Evolutionary conservation across 2,888 invertebrate species (phyloP), one percentile per base, ranked within the genome.

Genomic region (Acanthoscelides obtectus): DNA sequence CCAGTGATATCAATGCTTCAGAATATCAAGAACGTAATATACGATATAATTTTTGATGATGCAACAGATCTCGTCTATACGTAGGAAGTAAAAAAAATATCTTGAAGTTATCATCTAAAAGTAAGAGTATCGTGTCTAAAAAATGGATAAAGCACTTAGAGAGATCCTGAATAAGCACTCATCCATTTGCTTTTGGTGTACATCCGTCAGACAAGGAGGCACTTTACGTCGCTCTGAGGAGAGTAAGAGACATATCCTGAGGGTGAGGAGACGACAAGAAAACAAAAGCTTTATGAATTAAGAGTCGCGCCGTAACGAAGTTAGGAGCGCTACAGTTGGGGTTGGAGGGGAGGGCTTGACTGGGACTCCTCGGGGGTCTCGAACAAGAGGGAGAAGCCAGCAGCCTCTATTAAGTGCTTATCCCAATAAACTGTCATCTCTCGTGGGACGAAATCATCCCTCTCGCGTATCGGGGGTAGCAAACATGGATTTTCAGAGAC

Each of bases 401-500:
- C 45, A 73, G 79, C 80, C 79, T 80, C 83, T 82, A 83, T 84
- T 83, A 83, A 84, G 84, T 83, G 83, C 83, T 83, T 83, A 84
- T 84, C 83, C 83, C 83, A 83, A 84, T 84, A 84, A 84, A 84
- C 83, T 84, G 83, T 83, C 83, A 83, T 84, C 81, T 83, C 83
- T 80, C 82, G 78, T 76, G 83, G 80, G 82, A 79, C 79, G 75
- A 79, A 81, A 78, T 78, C 79, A 78, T 77, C 78, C 79, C 80
- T 80, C 78, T 45, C 45, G 45, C 45, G 45, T 45, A 45, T 45
- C 45, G 45, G 17, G 17, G 45, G 45, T 17, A 45, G 12, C 45
- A 45, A 17, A 45, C 3, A 17, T 6, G 45, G 6, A 12, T 45
- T 17, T 45, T 45, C 6, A 1, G 17, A 12, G 17, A 45, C 45